A percentile compares a stretch with the other conserved stretches of the same genome.
These are phyloP conservation scores for Zeugodacus cucurbitae DNA, from an alignment of 1,140 invertebrate species.

Conservation along the genomic window DNA sequence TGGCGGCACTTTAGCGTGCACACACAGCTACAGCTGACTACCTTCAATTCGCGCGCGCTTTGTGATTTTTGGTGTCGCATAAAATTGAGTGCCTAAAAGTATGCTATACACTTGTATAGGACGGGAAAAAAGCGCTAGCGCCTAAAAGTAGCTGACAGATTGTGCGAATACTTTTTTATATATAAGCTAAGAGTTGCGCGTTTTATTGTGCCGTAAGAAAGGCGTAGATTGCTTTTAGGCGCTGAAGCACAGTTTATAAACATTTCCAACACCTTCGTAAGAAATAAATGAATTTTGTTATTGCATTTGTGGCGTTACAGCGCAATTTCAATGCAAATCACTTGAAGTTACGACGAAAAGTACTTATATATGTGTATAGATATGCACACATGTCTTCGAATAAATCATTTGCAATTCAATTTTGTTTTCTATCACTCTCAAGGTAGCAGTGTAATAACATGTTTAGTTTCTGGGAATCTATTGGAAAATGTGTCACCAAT, in stretches of 20 bases:
- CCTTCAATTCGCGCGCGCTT: not conserved
- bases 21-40: not conserved
- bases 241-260: conserved; percentile 25
- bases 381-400: too few relatives aligned
- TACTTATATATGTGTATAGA: too few relatives aligned
- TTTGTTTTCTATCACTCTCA: too few relatives aligned
- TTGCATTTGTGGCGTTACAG: not conserved
- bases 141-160: conserved; percentile 21
- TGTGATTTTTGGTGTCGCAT: not conserved
- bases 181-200: not conserved
- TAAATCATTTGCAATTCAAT: too few relatives aligned
- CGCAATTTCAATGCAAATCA: not conserved
- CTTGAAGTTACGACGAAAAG: not conserved
- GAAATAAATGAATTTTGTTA: not conserved
- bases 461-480: too few relatives aligned
- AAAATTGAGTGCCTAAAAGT: not conserved
- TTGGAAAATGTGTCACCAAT: too few relatives aligned
- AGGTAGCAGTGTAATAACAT: too few relatives aligned
- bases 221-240: not conserved
- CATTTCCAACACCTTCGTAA: too few relatives aligned
- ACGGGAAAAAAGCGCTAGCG: not conserved
- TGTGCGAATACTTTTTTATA: not conserved
- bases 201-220: not conserved
- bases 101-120: not conserved
- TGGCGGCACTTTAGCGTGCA: not conserved